phyloP scores from a whole-genome alignment of 2,797 vertebrate genomes.

The Emydoidea blandingii region DNA sequence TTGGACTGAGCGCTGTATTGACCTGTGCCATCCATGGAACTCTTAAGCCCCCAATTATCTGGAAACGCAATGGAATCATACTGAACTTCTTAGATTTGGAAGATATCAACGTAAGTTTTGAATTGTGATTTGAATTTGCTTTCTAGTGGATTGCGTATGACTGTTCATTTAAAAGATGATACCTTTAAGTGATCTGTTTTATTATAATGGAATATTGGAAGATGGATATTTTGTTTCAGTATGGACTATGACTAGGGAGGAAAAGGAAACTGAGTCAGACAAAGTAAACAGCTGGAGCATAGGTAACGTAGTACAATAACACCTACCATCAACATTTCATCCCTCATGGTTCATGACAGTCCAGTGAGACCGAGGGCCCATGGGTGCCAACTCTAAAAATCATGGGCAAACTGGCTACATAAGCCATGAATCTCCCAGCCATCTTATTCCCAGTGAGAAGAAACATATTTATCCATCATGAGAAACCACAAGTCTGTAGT shows the following conservation, averaged over 20 bases:
- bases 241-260: neutral
- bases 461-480: neutral
- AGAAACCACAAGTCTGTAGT: neutral
- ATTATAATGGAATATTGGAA: neutral
- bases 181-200: neutral
- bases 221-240: neutral
- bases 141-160: rapidly evolving
- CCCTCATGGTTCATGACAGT: neutral
- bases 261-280: neutral
- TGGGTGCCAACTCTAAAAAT: neutral
- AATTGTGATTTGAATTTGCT: neutral
- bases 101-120: slow-evolving; percentile 92
- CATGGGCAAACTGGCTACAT: neutral
- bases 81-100: slow-evolving; percentile 95
- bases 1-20: slow-evolving; percentile 92
- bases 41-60: slow-evolving; percentile 92
- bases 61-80: slow-evolving; percentile 92
- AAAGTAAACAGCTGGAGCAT: rapidly evolving
- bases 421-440: neutral
- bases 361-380: neutral
- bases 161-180: neutral
- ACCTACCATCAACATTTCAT: neutral
- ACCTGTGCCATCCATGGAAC: slow-evolving; percentile 91
- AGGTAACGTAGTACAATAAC: neutral
- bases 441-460: neutral